Base-by-base conservation (phyloP, 2,113 vertebrate genomes). In the Saccopteryx bilineata region DNA sequence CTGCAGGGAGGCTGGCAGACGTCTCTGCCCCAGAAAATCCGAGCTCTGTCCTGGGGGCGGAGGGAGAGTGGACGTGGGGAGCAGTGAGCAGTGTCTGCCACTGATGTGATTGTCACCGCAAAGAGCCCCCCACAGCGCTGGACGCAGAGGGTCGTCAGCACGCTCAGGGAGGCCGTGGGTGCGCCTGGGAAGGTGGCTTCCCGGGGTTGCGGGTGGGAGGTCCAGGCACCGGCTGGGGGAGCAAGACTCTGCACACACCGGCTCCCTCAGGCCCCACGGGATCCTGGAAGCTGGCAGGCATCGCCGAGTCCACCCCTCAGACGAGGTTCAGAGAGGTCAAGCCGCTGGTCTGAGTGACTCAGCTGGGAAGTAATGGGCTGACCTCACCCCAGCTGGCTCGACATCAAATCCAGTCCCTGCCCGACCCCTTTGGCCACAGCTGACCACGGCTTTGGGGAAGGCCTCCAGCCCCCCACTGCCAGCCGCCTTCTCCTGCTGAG, bases 41-140 rank as follows among this genome's bases (percentile, higher is more conserved):
- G 65, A 46, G 50, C 26, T 24, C 63, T 3, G 8, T 52, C 4
- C 52, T 48, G 52, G 15, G 39, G 52, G 26, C 1, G 63, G 61
- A 39, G 75, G 75, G 50, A 39, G 23, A 12, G 52, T 10, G 48
- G 52, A 1, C 1, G 9, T 58, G 18, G n/a, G 65, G 83, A 52
- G 23, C 48, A 7, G 54, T 0, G 15, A 54, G 58, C 50, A 5
- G 50, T 3, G 33, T 31, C 17, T 23, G 33, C 65, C 28, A 24
- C 19, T 3, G 52, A 18, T 7, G 52, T 24, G 17, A 0, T 28
- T 8, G 3, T 15, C 63, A 24, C 52, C 8, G 3, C 0, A 5
- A 18, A 12, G 88, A 0, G 18, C 2, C 19, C 28, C 4, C 28
- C n/a, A 6, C 63, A 11, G 50, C 24, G 0, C 61, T 10, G 15